Evolutionary conservation across 2,797 vertebrate species (phyloP), one percentile per base, ranked within the genome.

Genomic region (Mus caroli): DNA sequence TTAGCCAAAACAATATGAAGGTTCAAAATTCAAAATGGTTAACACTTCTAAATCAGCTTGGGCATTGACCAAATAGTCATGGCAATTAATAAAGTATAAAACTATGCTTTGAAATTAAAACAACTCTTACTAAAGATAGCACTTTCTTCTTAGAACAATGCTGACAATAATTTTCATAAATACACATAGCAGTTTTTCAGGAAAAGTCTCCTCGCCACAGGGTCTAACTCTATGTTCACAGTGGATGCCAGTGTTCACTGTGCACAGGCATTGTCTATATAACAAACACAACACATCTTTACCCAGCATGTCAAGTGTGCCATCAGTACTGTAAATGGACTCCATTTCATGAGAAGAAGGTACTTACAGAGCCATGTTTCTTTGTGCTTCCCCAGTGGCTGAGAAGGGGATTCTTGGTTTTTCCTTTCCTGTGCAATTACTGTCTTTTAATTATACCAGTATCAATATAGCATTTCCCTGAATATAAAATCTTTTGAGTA

Each of bases 391-490:
- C 60, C 76, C 64, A n/a, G 22, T 67, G 34, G 69, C 69, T 86
- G 73, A 97, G 95, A 93, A 62, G 24, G 92, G 97, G 85, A 90
- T 87, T 97, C 88, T 83, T 94, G 62, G 96, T 90, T 94, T 95
- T 86, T 95, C n/a, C 92, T 87, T 97, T 97, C 92, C 93, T 95
- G 24, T 91, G 52, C 96, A 96, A 93, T 95, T 83, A 94, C 24
- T 93, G 6, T n/a, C 67, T 34, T 77, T 89, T 90, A 93, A 92
- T 97, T 82, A 92, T 86, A 92, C 85, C 64, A 87, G 90, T 93
- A 87, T 54, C 92, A 58, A 91, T 86, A 86, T 10, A 94, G 28
- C 19, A 12, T 60, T 24, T 90, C 67, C 34, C 92, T 94, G 73
- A 96, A 92, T 75, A 37, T 71, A 87, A 62, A 67, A 50, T 71